These are phyloP conservation scores for Callyntrura guangdongensis DNA, from an alignment of 2,888 invertebrate species.

Conservation along the genomic window DNA sequence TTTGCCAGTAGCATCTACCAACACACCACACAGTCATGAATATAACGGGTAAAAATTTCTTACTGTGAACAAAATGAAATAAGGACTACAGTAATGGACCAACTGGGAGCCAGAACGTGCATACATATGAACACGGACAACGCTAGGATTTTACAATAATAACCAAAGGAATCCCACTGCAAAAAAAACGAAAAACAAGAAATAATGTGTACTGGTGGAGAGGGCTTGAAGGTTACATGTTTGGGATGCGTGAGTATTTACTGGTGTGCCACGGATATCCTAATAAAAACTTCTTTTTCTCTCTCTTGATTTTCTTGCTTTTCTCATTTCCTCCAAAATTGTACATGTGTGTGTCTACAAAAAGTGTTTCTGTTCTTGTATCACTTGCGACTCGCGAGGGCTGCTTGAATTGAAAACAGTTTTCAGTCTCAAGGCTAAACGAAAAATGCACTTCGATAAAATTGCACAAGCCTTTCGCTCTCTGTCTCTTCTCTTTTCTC, in stretches of 20 bases:
- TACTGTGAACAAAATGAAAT: constrained; percentile 58
- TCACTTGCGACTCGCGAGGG: neutral
- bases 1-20: neutral
- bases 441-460: constrained; percentile 40
- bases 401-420: constrained; percentile 63
- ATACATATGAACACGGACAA: constrained; percentile 33
- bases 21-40: too few species aligned
- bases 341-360: neutral
- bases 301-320: constrained; percentile 48
- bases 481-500: neutral
- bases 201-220: constrained; percentile 37
- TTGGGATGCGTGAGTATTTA: constrained; percentile 37
- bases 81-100: constrained; percentile 71
- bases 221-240: constrained; percentile 38
- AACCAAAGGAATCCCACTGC: constrained; percentile 36
- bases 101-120: constrained; percentile 74
- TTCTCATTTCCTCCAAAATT: constrained; percentile 62
- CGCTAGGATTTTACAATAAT: constrained; percentile 47
- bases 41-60: neutral
- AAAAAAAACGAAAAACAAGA: constrained; percentile 53
- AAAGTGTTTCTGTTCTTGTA: too few species aligned
- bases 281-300: constrained; percentile 42
- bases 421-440: constrained; percentile 70
- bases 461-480: constrained; percentile 29
- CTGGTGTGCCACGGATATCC: constrained; percentile 45